Evolutionary conservation across 2,113 vertebrate genomes (phyloP), one percentile per base, ranked within the genome.

Genomic region (Seriola quinqueradiata): DNA sequence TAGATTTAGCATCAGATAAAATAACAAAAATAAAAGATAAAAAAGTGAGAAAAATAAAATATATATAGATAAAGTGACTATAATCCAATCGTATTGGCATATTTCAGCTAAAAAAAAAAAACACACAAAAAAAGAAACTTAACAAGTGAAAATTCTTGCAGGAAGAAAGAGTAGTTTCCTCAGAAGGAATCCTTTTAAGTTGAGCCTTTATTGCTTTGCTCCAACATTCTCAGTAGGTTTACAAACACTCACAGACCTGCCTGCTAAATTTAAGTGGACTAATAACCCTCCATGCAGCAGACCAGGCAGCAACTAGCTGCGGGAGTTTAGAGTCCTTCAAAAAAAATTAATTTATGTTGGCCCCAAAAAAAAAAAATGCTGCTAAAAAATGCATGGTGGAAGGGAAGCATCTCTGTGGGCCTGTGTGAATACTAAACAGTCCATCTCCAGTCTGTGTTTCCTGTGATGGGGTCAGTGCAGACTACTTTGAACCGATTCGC

Each of bases 401-500:
- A 28, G 57, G 50, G 32, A 38, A 44, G 38, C 42, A 65, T 75
- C 48, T 52, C 32, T 28, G 40, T 1, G 32, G 14, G n/a, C 34
- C 17, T 25, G n/a, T 9, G 34, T 70, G 70, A 44, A 86, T 65
- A 65, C 58, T 44, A 61, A 75, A 9, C 70, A 59, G 59, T 58
- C 65, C 21, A 17, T 54, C 28, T 65, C 32, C 55, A 28, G 25
- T 14, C 52, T 52, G 13, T 44, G 55, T 70, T 65, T 42, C 40
- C 13, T 74, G 54, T 70, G 70, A 78, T 17, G 65, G 64, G 79
- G 79, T 82, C 70, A 77, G 69, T 9, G 64, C 32, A 19, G 75
- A 13, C 74, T 11, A 60, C 84, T 78, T 79, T 82, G 69, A 82
- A 82, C 58, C 75, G 38, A 36, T 25, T 48, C 75, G 46, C 65